Conservation (phyloP, 2,888 invertebrate species). For the Notodonta dromedarius region DNA sequence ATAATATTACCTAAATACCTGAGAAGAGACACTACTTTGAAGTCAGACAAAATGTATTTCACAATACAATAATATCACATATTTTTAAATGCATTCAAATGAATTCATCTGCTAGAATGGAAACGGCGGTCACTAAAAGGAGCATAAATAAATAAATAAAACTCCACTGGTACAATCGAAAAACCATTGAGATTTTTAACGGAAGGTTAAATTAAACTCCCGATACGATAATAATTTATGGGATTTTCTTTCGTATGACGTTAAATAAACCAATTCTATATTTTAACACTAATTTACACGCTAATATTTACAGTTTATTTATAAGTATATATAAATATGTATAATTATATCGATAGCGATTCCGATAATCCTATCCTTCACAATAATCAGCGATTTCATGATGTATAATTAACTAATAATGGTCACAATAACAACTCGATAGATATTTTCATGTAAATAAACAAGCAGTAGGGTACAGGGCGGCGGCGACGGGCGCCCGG, state of each 20-base stretch:
- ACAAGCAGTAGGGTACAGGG: constrained; percentile 78
- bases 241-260: constrained; percentile 80
- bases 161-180: constrained; percentile 82
- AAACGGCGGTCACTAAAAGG: constrained; percentile 62
- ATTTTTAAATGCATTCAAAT: constrained; percentile 81
- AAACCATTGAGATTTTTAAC: constrained; percentile 84
- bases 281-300: constrained; percentile 81
- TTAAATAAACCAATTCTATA: constrained; percentile 84
- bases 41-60: constrained; percentile 82
- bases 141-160: constrained; percentile 78
- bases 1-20: constrained; percentile 55
- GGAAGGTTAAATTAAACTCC: constrained; percentile 79
- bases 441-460: constrained; percentile 83
- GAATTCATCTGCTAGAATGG: constrained; percentile 68
- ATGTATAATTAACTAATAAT: constrained; percentile 83
- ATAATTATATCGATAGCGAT: constrained; percentile 82
- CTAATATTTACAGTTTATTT: constrained; percentile 84
- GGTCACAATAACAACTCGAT: constrained; percentile 83
- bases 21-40: constrained; percentile 77
- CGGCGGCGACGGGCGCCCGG: constrained; percentile 61
- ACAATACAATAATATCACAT: constrained; percentile 83
- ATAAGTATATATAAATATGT: constrained; percentile 84
- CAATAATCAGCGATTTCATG: constrained; percentile 75
- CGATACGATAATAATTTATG: constrained; percentile 83
- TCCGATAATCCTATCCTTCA: constrained; percentile 78